phyloP scores from a whole-genome alignment of 2,113 vertebrate genomes.

The Ancistrus triradiatus region DNA sequence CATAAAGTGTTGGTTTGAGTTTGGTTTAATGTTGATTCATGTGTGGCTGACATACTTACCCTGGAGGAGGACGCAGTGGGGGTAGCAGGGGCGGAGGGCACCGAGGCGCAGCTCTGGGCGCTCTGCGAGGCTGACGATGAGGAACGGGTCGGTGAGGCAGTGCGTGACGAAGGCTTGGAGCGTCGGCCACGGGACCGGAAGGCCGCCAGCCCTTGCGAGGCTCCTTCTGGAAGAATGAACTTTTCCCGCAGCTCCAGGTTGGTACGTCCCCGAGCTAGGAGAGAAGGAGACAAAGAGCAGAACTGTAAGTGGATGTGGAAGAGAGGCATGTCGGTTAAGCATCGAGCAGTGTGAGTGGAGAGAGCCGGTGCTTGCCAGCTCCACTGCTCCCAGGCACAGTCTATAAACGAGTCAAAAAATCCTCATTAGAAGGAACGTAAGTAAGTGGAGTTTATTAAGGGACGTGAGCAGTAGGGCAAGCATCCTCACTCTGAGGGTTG shows the following conservation, averaged over 20 bases:
- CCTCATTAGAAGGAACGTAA: constrained; percentile 14
- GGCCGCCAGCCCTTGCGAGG: constrained; percentile 86
- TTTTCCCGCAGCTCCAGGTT: constrained; percentile 97
- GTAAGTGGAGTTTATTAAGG: constrained; percentile 30
- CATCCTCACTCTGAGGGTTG: constrained; percentile 11
- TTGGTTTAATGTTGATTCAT: no score
- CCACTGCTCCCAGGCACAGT: constrained; percentile 44
- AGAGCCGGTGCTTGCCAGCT: constrained; percentile 57
- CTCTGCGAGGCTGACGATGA: constrained; percentile 97
- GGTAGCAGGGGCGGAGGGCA: constrained; percentile 89
- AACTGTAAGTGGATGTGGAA: constrained; percentile 7
- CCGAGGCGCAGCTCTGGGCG: constrained; percentile 86
- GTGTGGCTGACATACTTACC: constrained; percentile 64
- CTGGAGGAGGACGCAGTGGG: constrained; percentile 86
- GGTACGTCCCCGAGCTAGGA: constrained; percentile 87
- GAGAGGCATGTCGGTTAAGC: constrained; percentile 40
- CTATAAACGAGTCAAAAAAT: constrained; percentile 31
- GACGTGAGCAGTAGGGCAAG: constrained; percentile 19
- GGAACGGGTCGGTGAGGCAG: constrained; percentile 90
- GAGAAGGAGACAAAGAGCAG: neutral
- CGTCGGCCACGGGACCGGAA: constrained; percentile 90
- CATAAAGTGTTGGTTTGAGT: no score
- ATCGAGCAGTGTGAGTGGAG: constrained; percentile 52
- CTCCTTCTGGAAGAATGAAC: constrained; percentile 93
- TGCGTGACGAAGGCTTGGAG: constrained; percentile 91